Conservation (phyloP, 2,113 vertebrate species). For the Aptenodytes forsteri region DNA sequence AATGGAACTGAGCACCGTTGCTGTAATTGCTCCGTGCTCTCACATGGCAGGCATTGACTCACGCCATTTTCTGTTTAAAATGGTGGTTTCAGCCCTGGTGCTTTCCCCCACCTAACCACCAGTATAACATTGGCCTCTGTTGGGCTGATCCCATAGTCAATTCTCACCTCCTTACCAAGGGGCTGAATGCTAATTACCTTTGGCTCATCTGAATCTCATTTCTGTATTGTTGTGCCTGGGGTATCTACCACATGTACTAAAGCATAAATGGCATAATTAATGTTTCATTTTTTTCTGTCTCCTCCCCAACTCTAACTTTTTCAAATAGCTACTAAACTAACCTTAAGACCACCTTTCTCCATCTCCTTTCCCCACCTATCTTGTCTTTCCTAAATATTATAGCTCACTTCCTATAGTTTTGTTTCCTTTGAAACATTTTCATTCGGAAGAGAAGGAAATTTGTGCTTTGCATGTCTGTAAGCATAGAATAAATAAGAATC, state of each 20-base stretch:
- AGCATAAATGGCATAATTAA: background rate
- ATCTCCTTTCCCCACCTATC: background rate
- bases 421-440: background rate
- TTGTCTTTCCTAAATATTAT: background rate
- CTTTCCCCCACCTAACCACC: background rate
- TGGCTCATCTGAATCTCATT: background rate
- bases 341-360: background rate
- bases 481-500: conserved; percentile 4
- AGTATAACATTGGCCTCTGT: background rate
- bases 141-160: background rate
- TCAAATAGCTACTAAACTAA: background rate
- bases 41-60: background rate
- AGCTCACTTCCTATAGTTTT: background rate
- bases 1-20: background rate
- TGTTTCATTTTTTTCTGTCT: background rate
- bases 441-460: background rate
- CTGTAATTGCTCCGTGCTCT: background rate
- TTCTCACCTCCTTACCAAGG: background rate
- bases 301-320: background rate
- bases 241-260: background rate
- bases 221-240: background rate
- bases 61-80: background rate
- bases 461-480: background rate
- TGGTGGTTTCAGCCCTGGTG: background rate
- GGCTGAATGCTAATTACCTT: background rate